Percentiles rank a stretch among this genome's conserved stretches.
phyloP scores from a whole-genome alignment of 1,140 invertebrate genomes.

The Danaus plexippus region DNA sequence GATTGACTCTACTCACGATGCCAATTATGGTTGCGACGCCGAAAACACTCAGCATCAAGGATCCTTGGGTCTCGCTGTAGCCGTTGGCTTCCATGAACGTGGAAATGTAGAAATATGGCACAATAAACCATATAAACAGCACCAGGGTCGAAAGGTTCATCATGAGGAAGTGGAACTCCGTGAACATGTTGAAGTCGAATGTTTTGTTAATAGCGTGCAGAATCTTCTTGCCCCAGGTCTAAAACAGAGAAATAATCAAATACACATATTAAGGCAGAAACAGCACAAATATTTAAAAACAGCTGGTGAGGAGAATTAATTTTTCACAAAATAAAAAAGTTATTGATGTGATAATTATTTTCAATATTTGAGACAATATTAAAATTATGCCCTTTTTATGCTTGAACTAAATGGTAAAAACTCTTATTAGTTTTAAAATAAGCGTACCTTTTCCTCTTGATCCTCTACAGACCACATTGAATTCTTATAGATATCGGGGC shows the following conservation, averaged over 20 bases:
- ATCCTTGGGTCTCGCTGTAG: slow-evolving; percentile 79
- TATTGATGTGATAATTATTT: too few species aligned
- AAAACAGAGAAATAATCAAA: slow-evolving; percentile 30
- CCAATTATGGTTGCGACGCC: slow-evolving; percentile 90
- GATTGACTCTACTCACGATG: slow-evolving; percentile 76
- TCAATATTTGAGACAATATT: too few species aligned
- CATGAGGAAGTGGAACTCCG: slow-evolving; percentile 85
- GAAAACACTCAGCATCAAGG: slow-evolving; percentile 83
- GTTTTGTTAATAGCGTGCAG: slow-evolving; percentile 81
- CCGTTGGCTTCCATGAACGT: slow-evolving; percentile 77
- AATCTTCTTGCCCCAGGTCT: slow-evolving; percentile 83
- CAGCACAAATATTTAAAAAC: too few species aligned
- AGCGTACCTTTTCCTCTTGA: slow-evolving; percentile 72
- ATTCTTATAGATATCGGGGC: slow-evolving; percentile 91
- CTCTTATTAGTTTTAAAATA: too few species aligned
- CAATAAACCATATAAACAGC: slow-evolving; percentile 91
- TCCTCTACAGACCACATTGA: slow-evolving; percentile 89
- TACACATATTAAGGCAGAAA: too few species aligned
- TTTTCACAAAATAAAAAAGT: too few species aligned
- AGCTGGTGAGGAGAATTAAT: too few species aligned
- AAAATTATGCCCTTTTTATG: too few species aligned
- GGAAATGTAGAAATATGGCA: slow-evolving; percentile 90
- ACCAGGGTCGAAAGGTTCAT: slow-evolving; percentile 88
- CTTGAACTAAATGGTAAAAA: too few species aligned
- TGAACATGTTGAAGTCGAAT: slow-evolving; percentile 87